A percentile compares a stretch with the other conserved stretches of the same genome.
phyloP scores from a whole-genome alignment of 2,888 invertebrate genomes.

The Patella ulyssiponensis region DNA sequence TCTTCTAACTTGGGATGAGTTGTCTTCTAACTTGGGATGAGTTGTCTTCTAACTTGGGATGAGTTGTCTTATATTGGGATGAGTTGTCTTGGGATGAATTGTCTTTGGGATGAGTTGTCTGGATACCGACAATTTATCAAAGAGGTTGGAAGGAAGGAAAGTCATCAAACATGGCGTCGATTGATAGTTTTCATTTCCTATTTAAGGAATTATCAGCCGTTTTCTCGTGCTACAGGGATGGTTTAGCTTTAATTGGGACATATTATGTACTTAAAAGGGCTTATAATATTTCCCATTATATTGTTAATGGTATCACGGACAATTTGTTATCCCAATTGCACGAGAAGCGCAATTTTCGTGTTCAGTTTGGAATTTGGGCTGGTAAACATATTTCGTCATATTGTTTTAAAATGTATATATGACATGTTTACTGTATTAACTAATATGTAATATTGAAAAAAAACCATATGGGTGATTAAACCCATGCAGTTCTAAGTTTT shows the following conservation, averaged over 20 bases:
- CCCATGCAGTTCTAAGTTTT: no score
- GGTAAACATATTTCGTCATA: constrained; percentile 76
- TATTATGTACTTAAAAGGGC: constrained; percentile 55
- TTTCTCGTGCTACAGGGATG: constrained; percentile 54
- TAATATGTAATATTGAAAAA: no score
- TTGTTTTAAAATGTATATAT: no score
- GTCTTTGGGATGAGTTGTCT: no score
- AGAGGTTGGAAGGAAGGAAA: neutral
- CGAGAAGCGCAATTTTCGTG: constrained; percentile 45
- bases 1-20: no score
- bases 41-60: no score
- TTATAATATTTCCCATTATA: constrained; percentile 32
- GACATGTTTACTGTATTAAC: no score
- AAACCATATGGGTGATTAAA: no score
- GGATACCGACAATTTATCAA: no score
- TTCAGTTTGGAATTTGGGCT: constrained; percentile 89
- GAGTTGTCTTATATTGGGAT: no score
- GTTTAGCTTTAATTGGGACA: constrained; percentile 60
- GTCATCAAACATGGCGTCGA: constrained; percentile 48
- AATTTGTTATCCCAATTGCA: constrained; percentile 53
- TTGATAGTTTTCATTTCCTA: constrained; percentile 65
- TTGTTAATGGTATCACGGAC: constrained; percentile 50
- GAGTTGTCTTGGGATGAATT: no score
- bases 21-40: no score
- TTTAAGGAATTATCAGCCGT: constrained; percentile 48